Evolutionary conservation across 2,797 vertebrate species (phyloP).

Genomic region (Danio tinwini): DNA sequence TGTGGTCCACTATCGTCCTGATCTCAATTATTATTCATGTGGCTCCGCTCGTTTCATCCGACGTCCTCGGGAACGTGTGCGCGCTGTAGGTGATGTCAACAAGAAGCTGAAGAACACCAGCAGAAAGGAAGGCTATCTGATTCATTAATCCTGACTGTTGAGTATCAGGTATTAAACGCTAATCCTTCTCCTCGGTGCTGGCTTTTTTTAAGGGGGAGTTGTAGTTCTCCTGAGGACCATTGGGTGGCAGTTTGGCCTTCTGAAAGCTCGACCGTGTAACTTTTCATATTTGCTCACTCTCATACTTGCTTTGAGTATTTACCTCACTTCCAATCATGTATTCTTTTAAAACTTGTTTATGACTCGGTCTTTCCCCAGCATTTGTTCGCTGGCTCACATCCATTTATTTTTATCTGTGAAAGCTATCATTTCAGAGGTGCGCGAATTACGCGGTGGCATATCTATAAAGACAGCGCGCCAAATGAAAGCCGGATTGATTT

Average conservation of each 20-base stretch:
- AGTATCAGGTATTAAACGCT: constrained; percentile 34
- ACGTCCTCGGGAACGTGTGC: neutral
- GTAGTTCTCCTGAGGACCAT: constrained; percentile 52
- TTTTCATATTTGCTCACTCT: constrained; percentile 3
- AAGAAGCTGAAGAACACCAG: constrained; percentile 42
- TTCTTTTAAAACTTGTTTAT: constrained; percentile 43
- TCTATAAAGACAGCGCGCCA: constrained; percentile 42
- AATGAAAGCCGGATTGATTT: constrained; percentile 71
- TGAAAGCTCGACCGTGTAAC: neutral
- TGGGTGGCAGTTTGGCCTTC: constrained; percentile 59
- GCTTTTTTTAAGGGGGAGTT: neutral
- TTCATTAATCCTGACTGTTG: constrained; percentile 54
- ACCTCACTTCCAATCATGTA: constrained; percentile 32
- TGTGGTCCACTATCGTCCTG: constrained; percentile 32
- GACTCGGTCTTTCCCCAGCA: neutral
- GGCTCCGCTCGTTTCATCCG: constrained; percentile 41
- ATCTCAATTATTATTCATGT: constrained; percentile 51
- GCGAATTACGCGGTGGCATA: constrained; percentile 40
- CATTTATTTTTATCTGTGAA: constrained; percentile 52
- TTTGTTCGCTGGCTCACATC: constrained; percentile 33
- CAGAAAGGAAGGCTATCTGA: constrained; percentile 44
- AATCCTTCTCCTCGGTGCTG: neutral
- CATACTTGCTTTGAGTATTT: constrained; percentile 31
- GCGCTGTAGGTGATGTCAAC: constrained; percentile 19
- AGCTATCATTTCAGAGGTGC: constrained; percentile 40